phyloP scores from a whole-genome alignment of 1,140 invertebrate species.

The Microplitis mediator region DNA sequence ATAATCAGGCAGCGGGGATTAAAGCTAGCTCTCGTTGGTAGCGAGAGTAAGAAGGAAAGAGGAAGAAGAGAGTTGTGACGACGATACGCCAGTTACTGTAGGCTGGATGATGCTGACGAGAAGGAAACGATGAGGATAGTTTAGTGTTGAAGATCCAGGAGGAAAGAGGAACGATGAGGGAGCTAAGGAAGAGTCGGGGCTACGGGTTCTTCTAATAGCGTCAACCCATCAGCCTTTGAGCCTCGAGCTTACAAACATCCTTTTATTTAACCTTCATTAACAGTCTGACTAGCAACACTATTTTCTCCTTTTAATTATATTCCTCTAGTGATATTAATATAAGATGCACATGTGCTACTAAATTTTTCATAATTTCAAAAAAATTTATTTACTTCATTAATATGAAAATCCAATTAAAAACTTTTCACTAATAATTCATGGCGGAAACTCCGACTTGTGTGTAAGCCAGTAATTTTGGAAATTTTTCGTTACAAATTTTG shows the following conservation, averaged over 20 bases:
- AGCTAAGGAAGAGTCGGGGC: not conserved
- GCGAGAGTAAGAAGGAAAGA: no score
- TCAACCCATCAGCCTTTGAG: constrained; percentile 54
- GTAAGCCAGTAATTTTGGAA: no score
- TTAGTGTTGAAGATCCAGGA: not conserved
- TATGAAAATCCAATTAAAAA: no score
- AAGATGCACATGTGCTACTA: no score
- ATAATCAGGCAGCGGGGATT: constrained; percentile 60
- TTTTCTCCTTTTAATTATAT: not conserved
- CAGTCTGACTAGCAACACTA: not conserved
- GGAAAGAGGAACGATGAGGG: not conserved
- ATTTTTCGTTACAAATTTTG: no score
- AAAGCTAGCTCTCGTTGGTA: constrained; percentile 39
- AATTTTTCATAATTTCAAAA: no score
- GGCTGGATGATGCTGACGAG: not conserved
- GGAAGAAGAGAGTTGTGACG: constrained; percentile 24
- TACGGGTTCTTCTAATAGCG: constrained; percentile 45
- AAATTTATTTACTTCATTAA: no score
- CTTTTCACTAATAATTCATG: no score
- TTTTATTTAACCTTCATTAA: constrained; percentile 51
- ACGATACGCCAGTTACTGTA: constrained; percentile 20
- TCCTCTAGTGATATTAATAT: not conserved
- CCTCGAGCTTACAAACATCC: constrained; percentile 48
- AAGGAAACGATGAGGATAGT: not conserved
- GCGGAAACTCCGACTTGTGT: no score